Percentiles rank a stretch among this genome's conserved stretches.
Conservation (phyloP, 2,888 invertebrate genomes). For the Eristalis intricaria region DNA sequence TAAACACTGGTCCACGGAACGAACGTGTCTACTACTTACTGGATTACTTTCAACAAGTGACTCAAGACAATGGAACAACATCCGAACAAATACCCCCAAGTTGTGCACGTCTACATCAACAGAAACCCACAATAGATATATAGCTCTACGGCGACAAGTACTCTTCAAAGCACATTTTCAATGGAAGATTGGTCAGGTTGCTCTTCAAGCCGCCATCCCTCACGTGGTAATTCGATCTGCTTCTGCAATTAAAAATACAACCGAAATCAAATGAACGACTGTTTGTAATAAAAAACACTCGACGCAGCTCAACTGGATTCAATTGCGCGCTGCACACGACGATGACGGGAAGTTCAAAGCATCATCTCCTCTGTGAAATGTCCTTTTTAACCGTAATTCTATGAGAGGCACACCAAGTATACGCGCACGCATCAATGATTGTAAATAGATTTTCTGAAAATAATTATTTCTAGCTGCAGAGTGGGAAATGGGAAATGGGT, state of each 20-base stretch:
- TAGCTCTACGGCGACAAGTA: background rate
- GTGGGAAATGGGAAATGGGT: background rate
- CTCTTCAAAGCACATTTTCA: background rate
- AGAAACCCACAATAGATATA: background rate
- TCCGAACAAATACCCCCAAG: background rate
- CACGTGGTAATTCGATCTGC: constrained; percentile 32
- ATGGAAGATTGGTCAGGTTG: background rate
- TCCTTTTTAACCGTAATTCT: constrained; percentile 53
- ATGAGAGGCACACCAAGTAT: constrained; percentile 44
- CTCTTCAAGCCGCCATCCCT: background rate
- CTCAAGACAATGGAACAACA: background rate
- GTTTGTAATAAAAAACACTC: constrained; percentile 69
- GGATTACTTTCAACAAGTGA: too few relatives aligned
- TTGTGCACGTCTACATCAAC: background rate
- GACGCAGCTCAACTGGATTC: constrained; percentile 22
- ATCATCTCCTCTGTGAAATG: constrained; percentile 48
- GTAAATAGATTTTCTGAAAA: constrained; percentile 68
- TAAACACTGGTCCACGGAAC: too few relatives aligned
- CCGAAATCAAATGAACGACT: constrained; percentile 62
- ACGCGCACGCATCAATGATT: constrained; percentile 60
- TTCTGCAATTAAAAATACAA: constrained; percentile 57
- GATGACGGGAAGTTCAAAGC: constrained; percentile 60
- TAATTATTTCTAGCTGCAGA: constrained; percentile 45
- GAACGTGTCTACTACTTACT: too few relatives aligned
- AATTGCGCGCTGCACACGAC: constrained; percentile 49